Base-by-base conservation (phyloP, 2,113 vertebrate species). In the Laticauda colubrina region DNA sequence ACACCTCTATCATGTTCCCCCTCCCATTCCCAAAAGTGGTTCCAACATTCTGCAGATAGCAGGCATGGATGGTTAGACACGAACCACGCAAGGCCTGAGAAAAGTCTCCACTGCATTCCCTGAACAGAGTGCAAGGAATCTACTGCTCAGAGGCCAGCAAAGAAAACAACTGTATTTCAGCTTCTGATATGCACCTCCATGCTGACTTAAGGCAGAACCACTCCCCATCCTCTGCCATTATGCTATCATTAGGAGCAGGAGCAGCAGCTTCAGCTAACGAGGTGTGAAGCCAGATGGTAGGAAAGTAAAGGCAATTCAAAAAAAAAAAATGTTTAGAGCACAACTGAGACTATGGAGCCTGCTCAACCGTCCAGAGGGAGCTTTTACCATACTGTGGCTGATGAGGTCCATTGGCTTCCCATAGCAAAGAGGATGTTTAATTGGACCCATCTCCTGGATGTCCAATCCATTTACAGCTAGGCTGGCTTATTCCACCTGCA, bases 371-470 rank as follows among this genome's bases (percentile, higher is more conserved):
- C 45, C 3, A 61, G 5, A 59, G 92, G 90, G 61, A 59, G 18
- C 1, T 39, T 34, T 20, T 26, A 93, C 85, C 92, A n/a, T 69
- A 93, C 95, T 96, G 90, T 89, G 91, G 81, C 89, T 86, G 95
- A 86, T 87, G 81, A 61, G 89, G 88, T 54, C 85, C 93, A 93
- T 92, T 91, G 20, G 88, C 87, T 93, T 24, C 85, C 89, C 48
- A 85, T 85, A 92, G 91, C 94, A 93, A 91, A 86, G 91, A 92
- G 94, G 90, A 93, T 85, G 55, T 12, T 48, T 87, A n/a, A 95
- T 94, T 0, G 86, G 75, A 45, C 88, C 94, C n/a, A 21, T 81
- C 39, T 56, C 39, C 61, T 81, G 26, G 45, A 85, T 75, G 43
- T 39, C 43, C 21, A 90, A 61, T 29, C 29, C 75, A 26, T 14